These are phyloP conservation scores for Coptodon bakossiorum DNA, from an alignment of 2,113 vertebrate species.

Conservation along the genomic window DNA sequence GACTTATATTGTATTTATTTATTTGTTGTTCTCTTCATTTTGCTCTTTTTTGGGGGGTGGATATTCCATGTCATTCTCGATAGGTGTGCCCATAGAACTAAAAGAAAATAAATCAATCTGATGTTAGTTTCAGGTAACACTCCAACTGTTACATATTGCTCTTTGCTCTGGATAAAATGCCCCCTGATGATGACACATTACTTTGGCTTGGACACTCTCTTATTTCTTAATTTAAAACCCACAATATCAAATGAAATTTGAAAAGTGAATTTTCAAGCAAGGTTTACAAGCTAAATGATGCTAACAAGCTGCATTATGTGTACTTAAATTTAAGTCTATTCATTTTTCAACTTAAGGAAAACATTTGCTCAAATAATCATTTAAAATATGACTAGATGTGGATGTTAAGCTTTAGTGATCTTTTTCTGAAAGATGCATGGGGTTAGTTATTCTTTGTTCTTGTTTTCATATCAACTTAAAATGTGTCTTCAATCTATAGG, in stretches of 20 bases:
- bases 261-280: background rate
- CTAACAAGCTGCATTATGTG: background rate
- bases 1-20: background rate
- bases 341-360: background rate
- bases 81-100: background rate
- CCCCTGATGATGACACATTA: background rate
- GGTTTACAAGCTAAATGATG: background rate
- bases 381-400: background rate
- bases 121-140: background rate
- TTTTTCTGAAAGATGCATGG: background rate
- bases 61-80: background rate
- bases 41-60: background rate
- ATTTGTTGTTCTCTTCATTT: accelerated
- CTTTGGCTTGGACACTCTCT: background rate
- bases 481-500: background rate
- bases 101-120: background rate
- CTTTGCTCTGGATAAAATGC: background rate
- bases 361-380: background rate
- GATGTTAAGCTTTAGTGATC: background rate
- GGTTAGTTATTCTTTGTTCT: background rate
- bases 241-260: background rate
- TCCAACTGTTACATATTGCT: background rate
- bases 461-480: background rate
- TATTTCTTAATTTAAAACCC: background rate
- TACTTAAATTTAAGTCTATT: background rate